phyloP scores from a whole-genome alignment of 2,888 invertebrate species.

The Tuberolachnus salignus region DNA sequence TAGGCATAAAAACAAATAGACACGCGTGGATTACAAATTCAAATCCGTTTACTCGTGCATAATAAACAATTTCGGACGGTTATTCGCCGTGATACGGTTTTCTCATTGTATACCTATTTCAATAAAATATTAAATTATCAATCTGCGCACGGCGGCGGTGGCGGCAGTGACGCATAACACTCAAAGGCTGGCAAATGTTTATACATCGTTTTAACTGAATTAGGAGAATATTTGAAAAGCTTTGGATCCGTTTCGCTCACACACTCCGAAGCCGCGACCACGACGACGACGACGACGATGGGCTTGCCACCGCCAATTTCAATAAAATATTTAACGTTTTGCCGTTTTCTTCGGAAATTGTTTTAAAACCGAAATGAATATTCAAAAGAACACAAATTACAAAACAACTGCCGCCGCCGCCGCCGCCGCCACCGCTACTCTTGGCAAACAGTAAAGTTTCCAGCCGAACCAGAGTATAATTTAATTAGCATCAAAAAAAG shows the following conservation, averaged over 20 bases:
- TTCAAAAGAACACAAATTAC: slow-evolving; percentile 49
- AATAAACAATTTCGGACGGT: neutral
- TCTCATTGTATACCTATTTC: neutral
- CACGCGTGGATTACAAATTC: neutral
- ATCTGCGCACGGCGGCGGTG: slow-evolving; percentile 6
- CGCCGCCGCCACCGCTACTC: neutral
- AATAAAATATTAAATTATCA: slow-evolving; percentile 46
- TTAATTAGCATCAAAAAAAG: slow-evolving; percentile 50
- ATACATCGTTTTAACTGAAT: slow-evolving; percentile 20
- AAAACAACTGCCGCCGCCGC: slow-evolving; percentile 23
- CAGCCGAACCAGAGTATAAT: slow-evolving; percentile 27
- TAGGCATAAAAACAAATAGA: neutral
- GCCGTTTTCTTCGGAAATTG: slow-evolving; percentile 44
- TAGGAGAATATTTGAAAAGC: slow-evolving; percentile 14
- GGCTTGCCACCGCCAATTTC: slow-evolving; percentile 18
- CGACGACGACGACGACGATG: neutral
- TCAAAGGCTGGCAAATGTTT: slow-evolving; percentile 26
- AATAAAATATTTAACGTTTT: slow-evolving; percentile 53
- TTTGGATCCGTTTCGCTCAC: slow-evolving; percentile 11
- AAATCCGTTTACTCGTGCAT: slow-evolving; percentile 2
- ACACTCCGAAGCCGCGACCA: neutral
- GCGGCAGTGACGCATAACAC: neutral
- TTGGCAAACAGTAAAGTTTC: slow-evolving; percentile 30
- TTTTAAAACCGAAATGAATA: slow-evolving; percentile 53
- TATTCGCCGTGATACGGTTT: neutral